Conservation (phyloP, 2,113 vertebrate species). For the Cebus imitator region DNA sequence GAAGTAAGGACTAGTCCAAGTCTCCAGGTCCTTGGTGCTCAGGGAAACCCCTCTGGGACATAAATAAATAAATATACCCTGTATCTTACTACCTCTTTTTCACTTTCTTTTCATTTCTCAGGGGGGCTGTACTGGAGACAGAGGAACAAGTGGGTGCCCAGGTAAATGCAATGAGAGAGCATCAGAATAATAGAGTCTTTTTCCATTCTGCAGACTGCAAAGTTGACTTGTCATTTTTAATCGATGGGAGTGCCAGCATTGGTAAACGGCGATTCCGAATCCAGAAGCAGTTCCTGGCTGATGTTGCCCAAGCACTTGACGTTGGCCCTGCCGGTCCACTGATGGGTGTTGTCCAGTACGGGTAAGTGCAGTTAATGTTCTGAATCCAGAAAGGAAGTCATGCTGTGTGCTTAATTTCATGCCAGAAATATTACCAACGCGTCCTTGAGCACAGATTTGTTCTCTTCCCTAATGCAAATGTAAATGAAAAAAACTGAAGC, state of each 20-base stretch:
- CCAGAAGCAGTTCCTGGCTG: slow-evolving; percentile 94
- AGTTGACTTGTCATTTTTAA: slow-evolving; percentile 93
- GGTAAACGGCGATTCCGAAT: slow-evolving; percentile 96
- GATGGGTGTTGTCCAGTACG: slow-evolving; percentile 96
- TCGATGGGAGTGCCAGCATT: slow-evolving; percentile 96
- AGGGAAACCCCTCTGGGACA: not conserved
- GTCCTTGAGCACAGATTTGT: not conserved
- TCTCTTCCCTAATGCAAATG: not conserved
- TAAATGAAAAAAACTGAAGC: not conserved
- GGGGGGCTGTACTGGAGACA: not conserved
- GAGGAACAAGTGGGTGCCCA: not conserved
- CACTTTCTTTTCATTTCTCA: not conserved
- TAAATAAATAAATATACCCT: not conserved
- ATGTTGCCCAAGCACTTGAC: slow-evolving; percentile 90
- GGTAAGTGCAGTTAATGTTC: slow-evolving; percentile 83
- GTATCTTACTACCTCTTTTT: not conserved
- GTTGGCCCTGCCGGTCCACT: slow-evolving; percentile 91
- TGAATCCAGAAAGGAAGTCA: not conserved
- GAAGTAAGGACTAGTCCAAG: not conserved
- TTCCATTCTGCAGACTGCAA: slow-evolving; percentile 90
- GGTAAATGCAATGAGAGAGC: not conserved
- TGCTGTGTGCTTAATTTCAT: not conserved
- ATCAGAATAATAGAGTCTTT: not conserved
- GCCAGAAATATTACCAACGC: not conserved
- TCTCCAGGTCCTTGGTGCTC: not conserved